Base-by-base conservation (phyloP, 1,140 invertebrate species). In the Branchinecta lindahli region DNA sequence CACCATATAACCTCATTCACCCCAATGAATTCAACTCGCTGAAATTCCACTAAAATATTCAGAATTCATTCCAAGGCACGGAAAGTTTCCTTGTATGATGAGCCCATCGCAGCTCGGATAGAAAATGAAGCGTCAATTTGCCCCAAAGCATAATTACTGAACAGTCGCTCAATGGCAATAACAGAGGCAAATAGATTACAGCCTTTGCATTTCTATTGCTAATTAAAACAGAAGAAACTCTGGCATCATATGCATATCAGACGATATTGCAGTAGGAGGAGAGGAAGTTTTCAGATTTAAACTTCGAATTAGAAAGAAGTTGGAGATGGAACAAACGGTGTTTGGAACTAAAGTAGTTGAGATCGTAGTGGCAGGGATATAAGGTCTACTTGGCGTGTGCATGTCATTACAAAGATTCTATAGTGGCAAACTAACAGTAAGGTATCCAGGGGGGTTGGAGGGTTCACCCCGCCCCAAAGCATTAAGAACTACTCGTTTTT, bases 121-220 rank as follows among this genome's bases (percentile, higher is more conserved):
- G 52, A 61, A 61, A 61, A 61, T 61, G 12, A 61, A 61, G 52
- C 52, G 18, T 61, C 52, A 61, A 20, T 61, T 61, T 61, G 52
- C 52, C 52, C 52, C 52, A 12, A 61, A 6, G 52, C 12, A 61
- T 61, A 61, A 61, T 61, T 61, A 61, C 18, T 33, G 33, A 33
- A 33, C 33, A 33, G 33, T 61, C 52, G 12, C 52, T 61, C 52
- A 61, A 20, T 61, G 33, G 33, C 33, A 15, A 15, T 61, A 61
- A 61, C 52, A 20, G 52, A 61, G 52, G 52, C 52, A 61, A 61
- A 61, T 61, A 61, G 18, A 61, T 61, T 61, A 61, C 33, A 61
- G 52, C 12, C 18, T 61, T 61, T 61, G 52, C 52, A 61, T 61
- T 61, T 61, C 52, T 61, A 61, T 61, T 61, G 52, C 52, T 61